Evolutionary conservation across 2,113 vertebrate species (phyloP).

Genomic region (Hystrix brachyura): DNA sequence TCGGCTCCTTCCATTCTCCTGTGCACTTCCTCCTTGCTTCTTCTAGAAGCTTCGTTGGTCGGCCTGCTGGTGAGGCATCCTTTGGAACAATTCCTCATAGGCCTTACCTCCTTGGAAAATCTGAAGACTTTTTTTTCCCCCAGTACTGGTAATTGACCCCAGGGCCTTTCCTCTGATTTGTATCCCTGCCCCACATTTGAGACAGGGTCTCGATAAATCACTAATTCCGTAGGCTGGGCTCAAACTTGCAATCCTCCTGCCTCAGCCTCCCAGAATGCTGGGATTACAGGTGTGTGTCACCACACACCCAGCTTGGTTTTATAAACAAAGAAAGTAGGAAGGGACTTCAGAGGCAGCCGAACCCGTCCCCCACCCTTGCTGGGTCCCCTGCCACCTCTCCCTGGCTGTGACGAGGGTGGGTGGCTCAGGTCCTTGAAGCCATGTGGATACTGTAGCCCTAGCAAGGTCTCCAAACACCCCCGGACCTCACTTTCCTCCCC

Average conservation of each 20-base stretch:
- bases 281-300: background rate
- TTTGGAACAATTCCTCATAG: background rate
- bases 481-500: background rate
- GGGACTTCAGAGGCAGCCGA: background rate
- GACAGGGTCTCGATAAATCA: background rate
- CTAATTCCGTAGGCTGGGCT: background rate
- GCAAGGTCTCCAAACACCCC: background rate
- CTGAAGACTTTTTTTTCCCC: background rate
- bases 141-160: background rate
- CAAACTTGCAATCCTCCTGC: background rate
- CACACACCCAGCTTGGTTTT: background rate
- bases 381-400: background rate
- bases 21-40: background rate
- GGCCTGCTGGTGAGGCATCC: background rate
- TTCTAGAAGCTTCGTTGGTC: background rate
- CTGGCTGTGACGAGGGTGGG: background rate
- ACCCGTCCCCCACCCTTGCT: too few relatives aligned
- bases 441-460: background rate
- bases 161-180: background rate
- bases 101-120: background rate
- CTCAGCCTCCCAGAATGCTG: background rate
- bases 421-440: background rate
- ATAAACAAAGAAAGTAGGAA: background rate
- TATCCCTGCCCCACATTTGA: background rate
- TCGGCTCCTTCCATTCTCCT: background rate